phyloP scores from a whole-genome alignment of 1,140 invertebrate genomes.

The Drosophila lini region DNA sequence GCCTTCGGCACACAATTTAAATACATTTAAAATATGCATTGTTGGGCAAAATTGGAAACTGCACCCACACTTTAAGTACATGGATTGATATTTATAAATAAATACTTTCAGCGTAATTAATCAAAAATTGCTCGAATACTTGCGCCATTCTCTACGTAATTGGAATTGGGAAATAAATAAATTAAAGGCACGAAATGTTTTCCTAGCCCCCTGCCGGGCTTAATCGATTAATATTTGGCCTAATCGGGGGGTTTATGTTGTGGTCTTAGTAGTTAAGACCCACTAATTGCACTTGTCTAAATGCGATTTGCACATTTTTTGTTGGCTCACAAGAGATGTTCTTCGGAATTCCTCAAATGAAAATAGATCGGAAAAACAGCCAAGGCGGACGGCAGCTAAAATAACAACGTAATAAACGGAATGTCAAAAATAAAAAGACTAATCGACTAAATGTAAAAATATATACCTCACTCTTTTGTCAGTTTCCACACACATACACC shows the following conservation, averaged over 20 bases:
- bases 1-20: slow-evolving; percentile 15
- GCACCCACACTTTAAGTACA: not conserved
- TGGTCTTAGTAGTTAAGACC: slow-evolving; percentile 7
- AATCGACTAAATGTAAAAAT: slow-evolving; percentile 38
- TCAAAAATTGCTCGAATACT: slow-evolving; percentile 54
- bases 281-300: slow-evolving; percentile 33
- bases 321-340: slow-evolving; percentile 32
- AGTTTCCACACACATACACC: slow-evolving; percentile 1
- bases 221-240: slow-evolving; percentile 19
- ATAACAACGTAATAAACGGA: slow-evolving; percentile 74
- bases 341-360: slow-evolving; percentile 51
- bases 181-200: slow-evolving; percentile 25
- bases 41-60: slow-evolving; percentile 11
- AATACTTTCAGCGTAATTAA: slow-evolving; percentile 35
- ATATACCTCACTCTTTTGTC: slow-evolving; percentile 12
- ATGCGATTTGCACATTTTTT: slow-evolving; percentile 19
- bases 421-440: slow-evolving; percentile 67
- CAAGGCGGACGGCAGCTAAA: slow-evolving; percentile 37
- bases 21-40: slow-evolving; percentile 26
- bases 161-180: slow-evolving; percentile 33
- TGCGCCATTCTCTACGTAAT: slow-evolving; percentile 33
- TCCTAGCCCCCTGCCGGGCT: slow-evolving; percentile 5
- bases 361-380: slow-evolving; percentile 59
- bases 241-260: slow-evolving; percentile 5
- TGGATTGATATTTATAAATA: slow-evolving; percentile 18